Evolutionary conservation across 2,797 vertebrate genomes (phyloP), one percentile per base, ranked within the genome.

Genomic region (Prunella strophiata): DNA sequence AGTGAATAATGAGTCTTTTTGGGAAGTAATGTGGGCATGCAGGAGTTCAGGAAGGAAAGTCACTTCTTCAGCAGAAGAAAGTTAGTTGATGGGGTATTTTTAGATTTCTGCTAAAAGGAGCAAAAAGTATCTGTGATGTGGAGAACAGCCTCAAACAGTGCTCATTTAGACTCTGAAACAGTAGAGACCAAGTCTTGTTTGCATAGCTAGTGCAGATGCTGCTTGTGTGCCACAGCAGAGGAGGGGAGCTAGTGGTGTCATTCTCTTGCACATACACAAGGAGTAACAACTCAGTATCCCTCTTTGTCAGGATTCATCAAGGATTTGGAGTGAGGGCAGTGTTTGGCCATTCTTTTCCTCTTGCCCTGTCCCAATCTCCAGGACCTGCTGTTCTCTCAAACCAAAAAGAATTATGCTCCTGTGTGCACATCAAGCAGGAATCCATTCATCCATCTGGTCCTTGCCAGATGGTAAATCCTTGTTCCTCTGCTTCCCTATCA

Each of bases 201-300:
- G 16, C n/a, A 29, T 6, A 2, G 2, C 14, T 17, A 5, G 8
- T 25, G 32, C 27, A 68, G n/a, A 12, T 10, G 6, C 5, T 30
- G 7, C 13, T 48, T 5, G 5, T 15, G 26, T 34, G 12, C 12
- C 1, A 2, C 19, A 66, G 65, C 25, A 11, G 23, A 76, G n/a
- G 42, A 2, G 5, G 9, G 1, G 27, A 40, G 23, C 26, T 63
- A 23, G 6, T 11, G 2, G 1, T 8, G 5, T 11, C 16, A 13
- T 15, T 4, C 10, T 16, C 13, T n/a, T 26, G 5, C 2, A 10
- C 2, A 1, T 7, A 5, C 2, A 2, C 7, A 20, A 17, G 17
- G 27, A 89, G 22, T 43, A 87, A 36, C 19, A 73, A 7, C 11
- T 54, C 1, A 0, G 22, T 50, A 4, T 22, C 21, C 50, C 29